Conservation (phyloP, 2,113 vertebrate species). For the Barnardius zonarius region DNA sequence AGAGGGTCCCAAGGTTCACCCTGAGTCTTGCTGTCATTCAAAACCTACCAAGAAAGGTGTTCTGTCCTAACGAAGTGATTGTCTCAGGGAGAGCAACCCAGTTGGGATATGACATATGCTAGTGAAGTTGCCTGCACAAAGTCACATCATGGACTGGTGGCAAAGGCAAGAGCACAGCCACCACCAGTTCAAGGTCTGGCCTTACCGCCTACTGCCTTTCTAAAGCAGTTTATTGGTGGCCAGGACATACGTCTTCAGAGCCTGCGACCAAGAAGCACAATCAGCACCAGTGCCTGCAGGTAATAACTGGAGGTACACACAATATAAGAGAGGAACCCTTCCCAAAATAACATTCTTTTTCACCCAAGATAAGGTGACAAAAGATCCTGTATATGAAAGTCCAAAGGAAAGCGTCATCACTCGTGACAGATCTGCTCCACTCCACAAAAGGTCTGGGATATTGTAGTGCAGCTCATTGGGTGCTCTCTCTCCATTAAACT, state of each 20-base stretch:
- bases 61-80: not conserved
- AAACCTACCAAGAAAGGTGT: not conserved
- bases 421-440: not conserved
- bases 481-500: not conserved
- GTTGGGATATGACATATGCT: not conserved
- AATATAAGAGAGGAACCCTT: accelerated
- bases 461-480: not conserved
- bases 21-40: not conserved
- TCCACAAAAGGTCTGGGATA: not conserved
- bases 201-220: not conserved
- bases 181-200: not conserved
- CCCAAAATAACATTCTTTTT: not conserved
- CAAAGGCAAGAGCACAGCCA: not conserved
- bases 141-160: not conserved
- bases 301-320: not conserved
- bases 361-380: not conserved
- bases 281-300: not conserved
- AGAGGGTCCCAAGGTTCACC: not conserved
- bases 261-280: not conserved
- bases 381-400: not conserved
- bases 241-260: not conserved
- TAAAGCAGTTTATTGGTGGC: not conserved
- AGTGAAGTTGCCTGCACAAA: not conserved
- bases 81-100: not conserved
- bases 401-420: not conserved